A percentile compares a stretch with the other conserved stretches of the same genome.
phyloP scores from a whole-genome alignment of 2,113 vertebrate genomes.

The Suncus etruscus region DNA sequence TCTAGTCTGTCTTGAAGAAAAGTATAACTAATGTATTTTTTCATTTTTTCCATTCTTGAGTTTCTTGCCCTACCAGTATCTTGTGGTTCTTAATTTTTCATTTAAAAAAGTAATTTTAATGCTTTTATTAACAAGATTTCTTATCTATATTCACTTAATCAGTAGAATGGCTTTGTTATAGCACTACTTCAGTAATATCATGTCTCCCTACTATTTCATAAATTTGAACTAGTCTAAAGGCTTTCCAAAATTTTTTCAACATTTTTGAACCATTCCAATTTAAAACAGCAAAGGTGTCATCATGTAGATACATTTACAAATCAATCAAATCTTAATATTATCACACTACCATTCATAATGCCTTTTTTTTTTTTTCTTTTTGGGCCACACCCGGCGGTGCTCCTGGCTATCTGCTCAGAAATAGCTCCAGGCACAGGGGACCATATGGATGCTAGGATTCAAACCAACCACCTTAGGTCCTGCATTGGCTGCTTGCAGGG shows the following conservation, averaged over 20 bases:
- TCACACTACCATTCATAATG: neutral
- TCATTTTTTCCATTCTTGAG: slow-evolving; percentile 36
- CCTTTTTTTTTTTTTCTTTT: too few species aligned
- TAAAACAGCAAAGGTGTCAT: slow-evolving; percentile 49
- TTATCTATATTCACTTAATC: slow-evolving; percentile 32
- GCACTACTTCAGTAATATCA: slow-evolving; percentile 26
- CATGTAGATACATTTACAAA: slow-evolving; percentile 42
- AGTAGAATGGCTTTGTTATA: slow-evolving; percentile 56
- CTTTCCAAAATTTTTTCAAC: slow-evolving; percentile 46
- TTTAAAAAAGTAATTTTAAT: slow-evolving; percentile 2
- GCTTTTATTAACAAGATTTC: slow-evolving; percentile 47
- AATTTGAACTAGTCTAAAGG: slow-evolving; percentile 57
- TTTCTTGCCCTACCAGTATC: slow-evolving; percentile 14
- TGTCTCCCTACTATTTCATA: neutral
- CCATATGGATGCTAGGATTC: too few species aligned
- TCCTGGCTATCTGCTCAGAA: too few species aligned
- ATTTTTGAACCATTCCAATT: slow-evolving; percentile 45
- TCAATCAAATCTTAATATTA: slow-evolving; percentile 20
- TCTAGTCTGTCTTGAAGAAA: slow-evolving; percentile 49
- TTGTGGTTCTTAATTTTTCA: slow-evolving; percentile 34
- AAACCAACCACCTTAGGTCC: too few species aligned
- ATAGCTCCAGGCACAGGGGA: too few species aligned
- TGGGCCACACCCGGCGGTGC: too few species aligned
- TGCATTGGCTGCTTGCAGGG: too few species aligned
- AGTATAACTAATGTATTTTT: slow-evolving; percentile 4